A percentile compares a stretch with the other conserved stretches of the same genome.
Conservation (phyloP, 1,140 invertebrate genomes). For the Diuraphis noxia region DNA sequence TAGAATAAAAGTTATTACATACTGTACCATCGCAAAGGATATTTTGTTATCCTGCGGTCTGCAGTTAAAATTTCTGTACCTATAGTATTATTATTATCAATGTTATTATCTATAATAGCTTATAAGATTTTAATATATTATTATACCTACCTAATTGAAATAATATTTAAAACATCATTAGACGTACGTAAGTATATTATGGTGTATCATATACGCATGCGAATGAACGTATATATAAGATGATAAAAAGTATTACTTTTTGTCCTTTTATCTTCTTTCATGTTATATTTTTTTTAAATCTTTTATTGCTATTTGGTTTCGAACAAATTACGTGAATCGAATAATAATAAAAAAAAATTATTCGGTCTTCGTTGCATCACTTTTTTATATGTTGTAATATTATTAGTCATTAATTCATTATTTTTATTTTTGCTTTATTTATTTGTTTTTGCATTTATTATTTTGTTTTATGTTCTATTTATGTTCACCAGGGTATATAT, state of each 20-base stretch:
- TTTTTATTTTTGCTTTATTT: constrained; percentile 36
- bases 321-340: background rate
- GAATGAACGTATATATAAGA: constrained; percentile 19
- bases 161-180: background rate
- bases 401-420: constrained; percentile 1
- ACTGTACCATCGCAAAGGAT: background rate
- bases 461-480: constrained; percentile 30
- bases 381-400: background rate
- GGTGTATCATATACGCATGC: background rate
- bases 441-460: constrained; percentile 46
- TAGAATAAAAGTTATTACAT: background rate
- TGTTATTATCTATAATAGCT: no score
- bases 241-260: background rate
- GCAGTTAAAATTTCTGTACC: background rate
- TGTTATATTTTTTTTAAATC: background rate
- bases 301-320: background rate
- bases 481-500: constrained; percentile 36
- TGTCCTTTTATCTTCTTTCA: background rate
- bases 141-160: background rate
- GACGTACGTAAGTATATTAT: constrained; percentile 13
- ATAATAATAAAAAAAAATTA: background rate
- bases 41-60: background rate
- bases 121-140: background rate
- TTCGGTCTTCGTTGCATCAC: background rate
- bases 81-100: background rate